These are phyloP conservation scores for Pogonognathellus flavescens DNA, from an alignment of 1,140 invertebrate species.

Conservation along the genomic window DNA sequence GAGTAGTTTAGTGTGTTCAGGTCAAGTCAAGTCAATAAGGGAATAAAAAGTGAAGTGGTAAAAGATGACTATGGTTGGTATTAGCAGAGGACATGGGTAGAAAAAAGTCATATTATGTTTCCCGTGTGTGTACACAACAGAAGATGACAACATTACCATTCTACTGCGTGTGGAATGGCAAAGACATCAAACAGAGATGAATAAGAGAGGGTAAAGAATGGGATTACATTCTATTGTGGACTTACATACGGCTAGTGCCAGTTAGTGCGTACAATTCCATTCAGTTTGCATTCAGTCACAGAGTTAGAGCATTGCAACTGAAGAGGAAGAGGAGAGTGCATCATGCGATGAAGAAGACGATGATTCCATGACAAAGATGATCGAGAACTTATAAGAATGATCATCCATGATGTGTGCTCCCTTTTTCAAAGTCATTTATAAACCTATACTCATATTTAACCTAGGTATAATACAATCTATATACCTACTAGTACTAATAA, in stretches of 20 bases:
- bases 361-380: too few relatives aligned
- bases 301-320: too few relatives aligned
- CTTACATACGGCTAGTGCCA: too few relatives aligned
- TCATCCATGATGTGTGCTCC: too few relatives aligned
- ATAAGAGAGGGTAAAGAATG: not conserved
- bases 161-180: not conserved
- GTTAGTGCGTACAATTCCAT: not conserved
- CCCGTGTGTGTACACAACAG: conserved; percentile 44
- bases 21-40: not conserved
- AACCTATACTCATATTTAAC: too few relatives aligned
- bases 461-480: too few relatives aligned
- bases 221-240: not conserved
- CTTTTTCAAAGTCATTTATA: too few relatives aligned
- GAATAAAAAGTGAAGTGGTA: not conserved
- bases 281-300: too few relatives aligned
- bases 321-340: too few relatives aligned
- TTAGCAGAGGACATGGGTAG: not conserved
- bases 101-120: conserved; percentile 10
- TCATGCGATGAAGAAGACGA: too few relatives aligned
- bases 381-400: too few relatives aligned
- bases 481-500: too few relatives aligned
- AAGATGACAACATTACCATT: not conserved
- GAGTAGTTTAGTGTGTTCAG: not conserved
- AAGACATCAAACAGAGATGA: not conserved
- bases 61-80: not conserved